phyloP scores from a whole-genome alignment of 2,113 vertebrate species.

The Dasyprocta punctata region DNA sequence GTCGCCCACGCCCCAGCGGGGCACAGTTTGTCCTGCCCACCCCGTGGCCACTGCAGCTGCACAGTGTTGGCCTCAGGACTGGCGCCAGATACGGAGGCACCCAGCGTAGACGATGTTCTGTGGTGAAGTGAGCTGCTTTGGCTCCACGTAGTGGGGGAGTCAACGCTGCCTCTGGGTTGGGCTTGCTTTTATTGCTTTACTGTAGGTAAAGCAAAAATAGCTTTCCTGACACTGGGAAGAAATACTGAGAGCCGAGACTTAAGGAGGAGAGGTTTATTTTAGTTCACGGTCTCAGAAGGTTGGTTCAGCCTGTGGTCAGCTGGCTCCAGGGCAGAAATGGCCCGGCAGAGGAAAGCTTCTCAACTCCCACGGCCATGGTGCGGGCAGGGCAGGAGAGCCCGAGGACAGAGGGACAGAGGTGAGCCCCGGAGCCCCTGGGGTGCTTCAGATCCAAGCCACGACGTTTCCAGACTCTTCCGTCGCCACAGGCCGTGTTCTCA shows the following conservation, averaged over 20 bases:
- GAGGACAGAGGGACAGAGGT: no score
- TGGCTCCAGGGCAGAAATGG: background rate
- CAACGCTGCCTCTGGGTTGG: background rate
- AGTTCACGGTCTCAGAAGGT: background rate
- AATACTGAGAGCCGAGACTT: background rate
- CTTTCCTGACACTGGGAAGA: background rate
- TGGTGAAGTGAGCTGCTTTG: background rate
- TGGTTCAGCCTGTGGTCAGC: background rate
- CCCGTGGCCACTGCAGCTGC: background rate
- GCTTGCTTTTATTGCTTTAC: background rate
- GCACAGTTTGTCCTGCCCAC: background rate
- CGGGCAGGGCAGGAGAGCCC: background rate
- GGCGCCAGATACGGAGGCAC: background rate
- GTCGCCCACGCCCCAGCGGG: background rate
- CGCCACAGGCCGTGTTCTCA: background rate
- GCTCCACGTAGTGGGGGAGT: background rate
- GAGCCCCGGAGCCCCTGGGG: background rate
- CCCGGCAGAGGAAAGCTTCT: background rate
- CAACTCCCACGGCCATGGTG: background rate
- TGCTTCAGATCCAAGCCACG: background rate
- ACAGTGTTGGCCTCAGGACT: background rate
- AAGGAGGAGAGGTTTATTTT: background rate
- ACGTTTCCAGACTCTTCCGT: no score
- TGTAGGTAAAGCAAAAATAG: background rate
- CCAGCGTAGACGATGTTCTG: background rate